Percentiles rank a stretch among this genome's conserved stretches.
Conservation (phyloP, 2,797 vertebrate species). For the Liasis olivaceus region DNA sequence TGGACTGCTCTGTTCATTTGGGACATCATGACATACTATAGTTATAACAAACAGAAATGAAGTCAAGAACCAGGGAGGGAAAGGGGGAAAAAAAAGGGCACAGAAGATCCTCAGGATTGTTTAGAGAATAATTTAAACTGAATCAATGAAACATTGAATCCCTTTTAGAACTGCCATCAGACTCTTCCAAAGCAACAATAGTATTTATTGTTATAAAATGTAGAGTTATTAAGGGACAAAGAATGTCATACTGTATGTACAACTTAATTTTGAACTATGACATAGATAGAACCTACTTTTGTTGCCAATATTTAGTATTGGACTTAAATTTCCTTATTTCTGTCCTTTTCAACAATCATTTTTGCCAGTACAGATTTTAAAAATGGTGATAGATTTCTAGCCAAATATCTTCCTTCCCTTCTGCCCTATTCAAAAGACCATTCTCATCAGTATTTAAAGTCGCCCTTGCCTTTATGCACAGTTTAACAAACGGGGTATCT, state of each 20-base stretch:
- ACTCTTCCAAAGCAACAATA: not conserved
- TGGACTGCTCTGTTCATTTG: not conserved
- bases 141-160: not conserved
- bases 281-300: not conserved
- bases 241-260: not conserved
- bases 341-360: not conserved
- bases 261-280: not conserved
- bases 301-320: not conserved
- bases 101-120: not conserved
- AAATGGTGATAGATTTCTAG: not conserved
- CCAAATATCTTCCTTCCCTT: not conserved
- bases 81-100: not conserved
- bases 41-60: not conserved
- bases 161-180: not conserved
- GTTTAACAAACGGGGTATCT: not conserved
- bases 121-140: not conserved
- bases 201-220: not conserved
- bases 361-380: not conserved
- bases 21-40: not conserved
- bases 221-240: not conserved
- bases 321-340: not conserved
- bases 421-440: not conserved
- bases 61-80: not conserved
- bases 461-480: not conserved
- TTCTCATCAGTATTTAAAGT: not conserved